Conservation (phyloP, 2,888 invertebrate genomes). For the Apomyelois bistriatella region DNA sequence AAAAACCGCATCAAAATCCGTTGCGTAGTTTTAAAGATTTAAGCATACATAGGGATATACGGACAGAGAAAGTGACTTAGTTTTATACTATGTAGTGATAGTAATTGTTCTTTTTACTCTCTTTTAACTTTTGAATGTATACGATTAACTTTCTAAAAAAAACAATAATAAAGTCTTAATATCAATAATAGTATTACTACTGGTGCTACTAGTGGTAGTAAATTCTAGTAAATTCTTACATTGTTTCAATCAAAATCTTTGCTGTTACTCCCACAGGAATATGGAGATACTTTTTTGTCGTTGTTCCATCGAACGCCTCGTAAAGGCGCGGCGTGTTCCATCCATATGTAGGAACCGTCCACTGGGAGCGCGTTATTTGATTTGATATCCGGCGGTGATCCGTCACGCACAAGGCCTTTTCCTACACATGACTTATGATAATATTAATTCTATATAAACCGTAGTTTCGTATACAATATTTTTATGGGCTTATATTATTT, state of each 20-base stretch:
- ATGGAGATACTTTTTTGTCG: slow-evolving; percentile 33
- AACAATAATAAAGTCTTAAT: too few relatives aligned
- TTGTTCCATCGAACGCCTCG: background rate
- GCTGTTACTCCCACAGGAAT: background rate
- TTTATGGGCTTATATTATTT: background rate
- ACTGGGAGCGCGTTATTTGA: slow-evolving; percentile 49
- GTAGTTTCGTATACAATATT: background rate
- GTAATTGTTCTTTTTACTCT: too few relatives aligned
- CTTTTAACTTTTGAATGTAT: too few relatives aligned
- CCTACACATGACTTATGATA: slow-evolving; percentile 35
- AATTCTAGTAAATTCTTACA: background rate
- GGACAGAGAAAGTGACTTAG: too few relatives aligned
- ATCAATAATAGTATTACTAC: too few relatives aligned
- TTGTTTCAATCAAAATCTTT: background rate
- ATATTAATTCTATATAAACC: slow-evolving; percentile 19
- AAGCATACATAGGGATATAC: too few relatives aligned
- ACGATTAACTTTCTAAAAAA: too few relatives aligned
- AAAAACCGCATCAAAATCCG: too few relatives aligned
- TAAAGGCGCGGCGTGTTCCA: too few relatives aligned
- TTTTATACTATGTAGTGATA: too few relatives aligned
- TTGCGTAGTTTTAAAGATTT: too few relatives aligned
- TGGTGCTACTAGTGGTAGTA: slow-evolving; percentile 21
- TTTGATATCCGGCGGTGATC: slow-evolving; percentile 54
- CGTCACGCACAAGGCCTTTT: slow-evolving; percentile 44
- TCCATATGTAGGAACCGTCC: slow-evolving; percentile 25